Conservation (phyloP, 2,888 invertebrate genomes). For the Sphinx pinastri region DNA sequence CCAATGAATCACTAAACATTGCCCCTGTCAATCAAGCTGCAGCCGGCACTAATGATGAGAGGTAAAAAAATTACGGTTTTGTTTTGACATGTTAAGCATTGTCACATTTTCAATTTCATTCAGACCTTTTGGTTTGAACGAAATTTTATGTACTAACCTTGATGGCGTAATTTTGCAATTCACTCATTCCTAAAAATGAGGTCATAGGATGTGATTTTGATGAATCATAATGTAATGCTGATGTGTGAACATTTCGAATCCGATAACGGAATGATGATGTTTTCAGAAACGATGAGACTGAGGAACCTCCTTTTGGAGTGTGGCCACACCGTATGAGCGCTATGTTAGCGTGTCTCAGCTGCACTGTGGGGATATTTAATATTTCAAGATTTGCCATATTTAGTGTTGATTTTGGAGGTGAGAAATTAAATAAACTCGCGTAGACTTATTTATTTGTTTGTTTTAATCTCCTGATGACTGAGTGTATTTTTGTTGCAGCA, state of each 20-base stretch:
- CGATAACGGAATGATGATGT: constrained; percentile 25
- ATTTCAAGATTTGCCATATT: constrained; percentile 94
- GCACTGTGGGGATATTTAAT: constrained; percentile 94
- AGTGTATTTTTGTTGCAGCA: constrained; percentile 76
- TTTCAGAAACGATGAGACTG: constrained; percentile 74
- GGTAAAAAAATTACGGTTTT: constrained; percentile 53
- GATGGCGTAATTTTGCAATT: constrained; percentile 36
- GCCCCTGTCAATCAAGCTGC: constrained; percentile 54
- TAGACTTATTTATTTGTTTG: constrained; percentile 1
- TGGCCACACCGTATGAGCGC: constrained; percentile 87
- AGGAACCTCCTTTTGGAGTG: constrained; percentile 72
- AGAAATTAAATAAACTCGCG: constrained; percentile 11
- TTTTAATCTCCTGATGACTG: constrained; percentile 19
- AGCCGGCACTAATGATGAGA: constrained; percentile 66
- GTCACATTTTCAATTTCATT: constrained; percentile 1
- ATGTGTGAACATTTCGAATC: constrained; percentile 16
- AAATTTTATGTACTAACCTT: constrained; percentile 37
- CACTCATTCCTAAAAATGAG: constrained; percentile 44
- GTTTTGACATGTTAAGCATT: background rate
- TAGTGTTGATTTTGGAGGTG: constrained; percentile 93
- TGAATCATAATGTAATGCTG: constrained; percentile 41
- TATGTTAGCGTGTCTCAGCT: constrained; percentile 91
- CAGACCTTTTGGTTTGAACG: constrained; percentile 13
- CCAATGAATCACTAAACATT: constrained; percentile 68
- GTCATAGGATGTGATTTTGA: constrained; percentile 45